A percentile compares a stretch with the other conserved stretches of the same genome.
Conservation (phyloP, 1,140 invertebrate species). For the Danaus plexippus region DNA sequence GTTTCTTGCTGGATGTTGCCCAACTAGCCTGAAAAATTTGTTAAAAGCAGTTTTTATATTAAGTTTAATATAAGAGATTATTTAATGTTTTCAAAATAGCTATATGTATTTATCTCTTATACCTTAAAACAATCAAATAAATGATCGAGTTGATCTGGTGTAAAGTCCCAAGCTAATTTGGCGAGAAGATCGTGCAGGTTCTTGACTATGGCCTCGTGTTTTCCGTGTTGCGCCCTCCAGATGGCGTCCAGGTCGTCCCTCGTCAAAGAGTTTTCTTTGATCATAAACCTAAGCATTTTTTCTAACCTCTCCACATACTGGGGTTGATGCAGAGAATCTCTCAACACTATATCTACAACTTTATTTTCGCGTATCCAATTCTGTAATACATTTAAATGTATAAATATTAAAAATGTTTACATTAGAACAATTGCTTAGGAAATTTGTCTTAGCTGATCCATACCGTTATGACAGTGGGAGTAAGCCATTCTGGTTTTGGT, state of each 20-base stretch:
- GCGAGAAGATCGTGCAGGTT: slow-evolving; percentile 97
- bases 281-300: slow-evolving; percentile 97
- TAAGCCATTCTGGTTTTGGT: slow-evolving; percentile 95
- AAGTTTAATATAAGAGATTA: too few relatives aligned
- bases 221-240: slow-evolving; percentile 96
- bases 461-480: slow-evolving; percentile 93
- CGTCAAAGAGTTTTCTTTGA: slow-evolving; percentile 94
- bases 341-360: slow-evolving; percentile 94
- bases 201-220: slow-evolving; percentile 96
- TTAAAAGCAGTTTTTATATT: not conserved
- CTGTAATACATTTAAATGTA: slow-evolving; percentile 57
- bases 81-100: too few relatives aligned
- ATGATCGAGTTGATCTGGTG: slow-evolving; percentile 96
- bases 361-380: slow-evolving; percentile 98
- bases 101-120: not conserved
- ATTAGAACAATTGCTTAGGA: too few relatives aligned
- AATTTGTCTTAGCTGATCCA: slow-evolving; percentile 45
- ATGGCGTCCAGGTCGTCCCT: slow-evolving; percentile 94
- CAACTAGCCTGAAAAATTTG: slow-evolving; percentile 82
- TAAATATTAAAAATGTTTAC: too few relatives aligned
- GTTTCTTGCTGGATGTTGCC: slow-evolving; percentile 96
- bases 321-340: slow-evolving; percentile 96
- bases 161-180: slow-evolving; percentile 98
- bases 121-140: slow-evolving; percentile 98
- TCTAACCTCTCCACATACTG: slow-evolving; percentile 98